Evolutionary conservation across 2,888 invertebrate species (phyloP), one percentile per base, ranked within the genome.

Genomic region (Luperina testacea): DNA sequence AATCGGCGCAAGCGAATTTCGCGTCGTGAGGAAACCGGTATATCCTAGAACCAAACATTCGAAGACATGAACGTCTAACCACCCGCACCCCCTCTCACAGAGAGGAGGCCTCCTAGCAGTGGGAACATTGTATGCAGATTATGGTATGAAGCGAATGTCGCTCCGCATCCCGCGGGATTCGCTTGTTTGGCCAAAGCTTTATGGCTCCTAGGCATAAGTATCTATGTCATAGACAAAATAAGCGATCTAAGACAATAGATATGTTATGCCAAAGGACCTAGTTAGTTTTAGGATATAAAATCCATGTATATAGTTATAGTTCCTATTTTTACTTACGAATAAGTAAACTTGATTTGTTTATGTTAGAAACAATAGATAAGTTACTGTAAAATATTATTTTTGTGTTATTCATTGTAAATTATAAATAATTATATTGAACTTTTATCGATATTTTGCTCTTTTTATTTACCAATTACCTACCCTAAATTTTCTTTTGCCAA

Each of bases 271-370:
- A 51, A 13, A 0, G 45, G 59, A 20, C 20, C 48, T 24, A 24
- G 24, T 32, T 48, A 17, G 45, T 69, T 57, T 45, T 84, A 72
- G 15, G 4, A 32, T 32, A 32, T 75, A 77, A 71, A 80, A 70
- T 81, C n/a, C 64, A 72, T 90, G 90, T 89, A 87, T 82, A 86
- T 90, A 90, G 88, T 65, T 81, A 88, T 90, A 90, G 90, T 91
- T 91, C 91, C 90, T 90, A 90, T 86, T 86, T 81, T 80, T 80
- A 87, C 82, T 75, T 81, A 78, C 59, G 9, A 6, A 57, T 84
- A 84, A 57, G n/a, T 57, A 75, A 73, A 77, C 38, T 72, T 64
- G 45, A 57, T 73, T 82, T 57, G 68, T 81, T 64, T 59, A 69
- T 48, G 27, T 32, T 70, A 75, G 27, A 71, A 75, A 63, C 15